Percentiles rank a stretch among this genome's conserved stretches.
phyloP scores from a whole-genome alignment of 2,797 vertebrate species.

The Channa striata region DNA sequence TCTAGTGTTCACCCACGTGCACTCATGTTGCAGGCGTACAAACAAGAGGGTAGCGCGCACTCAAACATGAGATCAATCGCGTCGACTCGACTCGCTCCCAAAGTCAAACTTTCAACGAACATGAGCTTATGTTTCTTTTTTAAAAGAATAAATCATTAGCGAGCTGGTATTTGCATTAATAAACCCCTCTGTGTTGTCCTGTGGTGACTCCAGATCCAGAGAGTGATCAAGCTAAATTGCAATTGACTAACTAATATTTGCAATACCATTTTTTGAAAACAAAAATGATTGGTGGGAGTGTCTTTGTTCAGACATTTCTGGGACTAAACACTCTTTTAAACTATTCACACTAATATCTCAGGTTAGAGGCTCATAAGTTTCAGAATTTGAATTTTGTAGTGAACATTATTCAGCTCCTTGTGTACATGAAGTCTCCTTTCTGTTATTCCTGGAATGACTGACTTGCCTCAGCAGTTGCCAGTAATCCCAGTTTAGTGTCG shows the following conservation, averaged over 20 bases:
- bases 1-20: slow-evolving; percentile 49
- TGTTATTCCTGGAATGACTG: background rate
- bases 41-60: background rate
- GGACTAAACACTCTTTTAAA: background rate
- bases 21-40: slow-evolving; percentile 32
- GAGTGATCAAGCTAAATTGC: slow-evolving; percentile 30
- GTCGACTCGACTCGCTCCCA: slow-evolving; percentile 8
- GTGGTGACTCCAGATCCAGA: slow-evolving; percentile 15
- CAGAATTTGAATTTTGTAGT: background rate
- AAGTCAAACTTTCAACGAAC: slow-evolving; percentile 42
- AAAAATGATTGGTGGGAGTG: background rate
- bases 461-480: background rate
- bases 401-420: slow-evolving; percentile 9
- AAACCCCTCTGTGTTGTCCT: slow-evolving; percentile 50
- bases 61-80: slow-evolving; percentile 7
- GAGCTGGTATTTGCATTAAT: slow-evolving; percentile 32
- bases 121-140: slow-evolving; percentile 25
- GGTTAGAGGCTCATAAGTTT: background rate
- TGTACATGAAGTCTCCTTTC: background rate
- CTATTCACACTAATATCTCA: background rate
- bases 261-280: slow-evolving; percentile 17
- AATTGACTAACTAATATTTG: slow-evolving; percentile 21
- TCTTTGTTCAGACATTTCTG: no score
- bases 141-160: slow-evolving; percentile 23
- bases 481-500: slow-evolving; percentile 1